Base-by-base conservation (phyloP, 2,888 invertebrate genomes). In the Alloscopus bannaensis region DNA sequence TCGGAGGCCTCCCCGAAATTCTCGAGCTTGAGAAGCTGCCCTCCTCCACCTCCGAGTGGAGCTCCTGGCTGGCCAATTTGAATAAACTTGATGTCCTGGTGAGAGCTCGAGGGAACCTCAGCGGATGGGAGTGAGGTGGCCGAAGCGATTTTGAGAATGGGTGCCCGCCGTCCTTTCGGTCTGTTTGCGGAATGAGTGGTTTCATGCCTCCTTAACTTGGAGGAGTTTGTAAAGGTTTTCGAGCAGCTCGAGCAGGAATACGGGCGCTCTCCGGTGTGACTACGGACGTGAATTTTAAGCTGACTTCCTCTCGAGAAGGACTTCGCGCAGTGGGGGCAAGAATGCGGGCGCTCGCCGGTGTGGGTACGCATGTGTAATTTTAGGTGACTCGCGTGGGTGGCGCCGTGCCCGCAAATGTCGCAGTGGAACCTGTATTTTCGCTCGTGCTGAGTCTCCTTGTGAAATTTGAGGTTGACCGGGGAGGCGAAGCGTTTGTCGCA, bases 401-500 rank as follows among this genome's bases (percentile, higher is more conserved):
- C 65, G 11, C 79, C 79, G 47, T 78, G 75, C 16, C 70, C 65
- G 22, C 81, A 81, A n/a, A 57, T 57, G 3, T 57, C 45, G 29
- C 81, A 81, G 47, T 59, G 71, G 69, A 73, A 82, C 6, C 82
- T 36, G 24, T 77, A 82, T 22, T 80, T 64, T 20, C 78, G 80
- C 28, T 80, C 64, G 45, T 82, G 82, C 4, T 80, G 80, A 16
- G 82, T 82, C 75, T 80, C 69, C 18, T 62, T 70, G 42, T 82
- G 82, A 16, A 65, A 69, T 11, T 57, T 66, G 0, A 82, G 59
- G 31, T 82, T 82, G 11, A 76, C 80, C 8, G 82, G 82, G n/a
- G 72, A 66, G 1, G 82, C 82, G 52, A 82, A 82, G 13, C 16
- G 50, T 36, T 68, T 80, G n/a, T 80, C 80, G 31, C 82, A 82